Conservation (phyloP, 2,113 vertebrate species). For the Chrysemys picta region DNA sequence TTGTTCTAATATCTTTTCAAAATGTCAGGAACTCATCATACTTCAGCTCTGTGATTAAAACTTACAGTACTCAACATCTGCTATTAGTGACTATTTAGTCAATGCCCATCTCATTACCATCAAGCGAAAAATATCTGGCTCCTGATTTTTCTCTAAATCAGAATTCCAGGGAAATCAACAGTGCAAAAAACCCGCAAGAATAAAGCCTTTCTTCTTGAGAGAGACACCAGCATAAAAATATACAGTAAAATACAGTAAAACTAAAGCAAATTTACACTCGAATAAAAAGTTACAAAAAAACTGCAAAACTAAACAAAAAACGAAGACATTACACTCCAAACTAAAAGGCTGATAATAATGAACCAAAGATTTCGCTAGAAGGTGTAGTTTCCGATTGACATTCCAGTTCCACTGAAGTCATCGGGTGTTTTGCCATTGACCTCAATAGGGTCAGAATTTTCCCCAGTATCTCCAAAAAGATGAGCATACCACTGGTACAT, state of each 20-base stretch:
- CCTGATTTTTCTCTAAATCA: not conserved
- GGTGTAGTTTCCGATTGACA: not conserved
- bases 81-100: constrained; percentile 32
- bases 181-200: not conserved
- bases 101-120: not conserved
- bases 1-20: constrained; percentile 73
- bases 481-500: not conserved
- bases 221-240: not conserved
- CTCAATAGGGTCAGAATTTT: not conserved
- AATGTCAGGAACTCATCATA: constrained; percentile 75
- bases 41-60: constrained; percentile 55
- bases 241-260: not conserved
- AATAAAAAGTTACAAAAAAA: not conserved
- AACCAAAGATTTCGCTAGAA: not conserved
- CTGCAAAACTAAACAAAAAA: not conserved
- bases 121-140: not conserved
- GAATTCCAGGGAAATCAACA: not conserved
- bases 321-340: not conserved
- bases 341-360: not conserved
- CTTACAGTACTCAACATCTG: constrained; percentile 73
- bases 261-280: not conserved
- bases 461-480: not conserved
- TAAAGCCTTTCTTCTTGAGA: not conserved
- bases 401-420: not conserved
- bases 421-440: not conserved